phyloP scores from a whole-genome alignment of 2,888 invertebrate genomes.

The Nephrotoma flavescens region DNA sequence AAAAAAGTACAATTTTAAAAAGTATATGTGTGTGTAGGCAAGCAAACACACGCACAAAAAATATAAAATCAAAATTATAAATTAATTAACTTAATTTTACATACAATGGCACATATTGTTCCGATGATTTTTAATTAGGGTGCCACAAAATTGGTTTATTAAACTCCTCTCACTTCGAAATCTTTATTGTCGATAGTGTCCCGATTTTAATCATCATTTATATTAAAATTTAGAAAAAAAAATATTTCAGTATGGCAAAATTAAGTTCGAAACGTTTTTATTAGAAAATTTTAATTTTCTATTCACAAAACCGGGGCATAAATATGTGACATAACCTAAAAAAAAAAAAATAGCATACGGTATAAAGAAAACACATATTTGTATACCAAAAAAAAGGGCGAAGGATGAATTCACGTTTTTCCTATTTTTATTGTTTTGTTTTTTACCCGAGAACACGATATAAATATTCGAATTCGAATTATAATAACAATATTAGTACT shows the following conservation, averaged over 20 bases:
- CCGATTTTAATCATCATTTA: background rate
- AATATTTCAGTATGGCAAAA: background rate
- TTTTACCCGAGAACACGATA: background rate
- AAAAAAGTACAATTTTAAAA: background rate
- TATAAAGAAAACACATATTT: background rate
- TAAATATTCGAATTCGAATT: background rate
- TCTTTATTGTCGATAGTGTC: background rate
- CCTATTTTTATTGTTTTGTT: background rate
- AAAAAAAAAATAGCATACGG: background rate
- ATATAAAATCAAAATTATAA: background rate
- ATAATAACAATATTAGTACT: background rate
- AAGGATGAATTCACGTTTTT: background rate
- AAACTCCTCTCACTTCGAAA: background rate
- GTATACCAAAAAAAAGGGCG: background rate
- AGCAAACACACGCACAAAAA: background rate
- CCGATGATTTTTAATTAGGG: background rate
- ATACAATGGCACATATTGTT: background rate
- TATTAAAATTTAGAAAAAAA: background rate
- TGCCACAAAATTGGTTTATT: background rate
- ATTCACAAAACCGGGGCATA: background rate
- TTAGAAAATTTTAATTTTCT: background rate
- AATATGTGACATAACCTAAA: background rate
- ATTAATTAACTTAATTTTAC: background rate
- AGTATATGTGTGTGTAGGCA: background rate
- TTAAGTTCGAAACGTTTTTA: background rate